Evolutionary conservation across 2,797 vertebrate species (phyloP).

Genomic region (Danio kyathit): DNA sequence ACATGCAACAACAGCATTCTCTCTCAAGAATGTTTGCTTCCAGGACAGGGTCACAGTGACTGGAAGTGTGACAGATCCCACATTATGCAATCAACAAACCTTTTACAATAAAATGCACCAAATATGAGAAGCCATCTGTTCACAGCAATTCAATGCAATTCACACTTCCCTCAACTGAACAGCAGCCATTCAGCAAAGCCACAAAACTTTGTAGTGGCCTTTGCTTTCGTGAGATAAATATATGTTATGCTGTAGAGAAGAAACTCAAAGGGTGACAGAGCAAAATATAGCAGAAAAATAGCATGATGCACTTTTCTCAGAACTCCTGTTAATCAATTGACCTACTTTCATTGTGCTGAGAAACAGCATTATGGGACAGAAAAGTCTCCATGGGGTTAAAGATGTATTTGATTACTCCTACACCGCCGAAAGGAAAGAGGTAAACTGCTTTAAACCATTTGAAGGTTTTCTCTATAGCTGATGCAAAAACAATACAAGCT

Average conservation of each 20-base stretch:
- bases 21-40: background rate
- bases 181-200: background rate
- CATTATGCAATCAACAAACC: slow-evolving; percentile 1
- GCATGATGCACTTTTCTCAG: slow-evolving; percentile 7
- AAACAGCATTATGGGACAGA: background rate
- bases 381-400: background rate
- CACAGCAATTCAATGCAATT: background rate
- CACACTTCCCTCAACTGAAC: slow-evolving; percentile 5
- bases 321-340: slow-evolving; percentile 30
- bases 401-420: background rate
- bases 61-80: background rate
- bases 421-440: background rate
- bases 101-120: slow-evolving; percentile 10
- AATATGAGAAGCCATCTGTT: slow-evolving; percentile 3
- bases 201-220: background rate
- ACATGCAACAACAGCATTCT: slow-evolving; percentile 16
- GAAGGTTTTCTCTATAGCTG: background rate
- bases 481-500: slow-evolving; percentile 1
- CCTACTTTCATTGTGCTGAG: slow-evolving; percentile 25
- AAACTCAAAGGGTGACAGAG: background rate
- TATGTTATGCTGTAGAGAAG: background rate
- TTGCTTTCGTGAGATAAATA: background rate
- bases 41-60: background rate
- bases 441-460: slow-evolving; percentile 12
- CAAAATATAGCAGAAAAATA: background rate